Percentiles rank a stretch among this genome's conserved stretches.
Evolutionary conservation across 2,113 vertebrate genomes (phyloP).

Genomic region (Sebastes fasciatus): DNA sequence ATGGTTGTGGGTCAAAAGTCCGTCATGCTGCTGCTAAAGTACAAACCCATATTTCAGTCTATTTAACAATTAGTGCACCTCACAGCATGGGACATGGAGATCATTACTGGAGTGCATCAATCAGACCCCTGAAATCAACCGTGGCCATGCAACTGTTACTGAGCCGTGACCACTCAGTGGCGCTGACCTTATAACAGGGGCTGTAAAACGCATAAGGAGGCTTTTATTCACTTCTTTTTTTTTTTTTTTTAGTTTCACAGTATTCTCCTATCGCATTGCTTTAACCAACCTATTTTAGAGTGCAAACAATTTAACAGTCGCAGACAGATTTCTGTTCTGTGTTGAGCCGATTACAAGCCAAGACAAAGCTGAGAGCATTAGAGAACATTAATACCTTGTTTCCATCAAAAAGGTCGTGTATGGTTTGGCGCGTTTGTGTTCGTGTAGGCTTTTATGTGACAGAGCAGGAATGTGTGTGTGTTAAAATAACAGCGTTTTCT

Average conservation of each 20-base stretch:
- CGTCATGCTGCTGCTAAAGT: constrained; percentile 37
- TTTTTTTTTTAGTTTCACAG: constrained; percentile 8
- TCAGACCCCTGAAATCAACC: constrained; percentile 66
- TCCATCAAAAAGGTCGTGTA: constrained; percentile 47
- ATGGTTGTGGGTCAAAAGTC: constrained; percentile 48
- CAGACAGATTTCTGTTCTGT: constrained; percentile 23
- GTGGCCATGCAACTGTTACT: constrained; percentile 51
- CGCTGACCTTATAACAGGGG: constrained; percentile 69
- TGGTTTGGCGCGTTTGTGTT: constrained; percentile 39
- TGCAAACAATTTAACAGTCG: constrained; percentile 22
- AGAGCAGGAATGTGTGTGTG: constrained; percentile 27
- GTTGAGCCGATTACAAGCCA: constrained; percentile 16
- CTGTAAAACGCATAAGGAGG: constrained; percentile 68
- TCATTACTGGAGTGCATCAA: constrained; percentile 72
- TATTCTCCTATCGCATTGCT: constrained; percentile 31
- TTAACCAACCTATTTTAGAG: constrained; percentile 28
- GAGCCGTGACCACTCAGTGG: constrained; percentile 59
- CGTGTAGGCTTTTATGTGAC: constrained; percentile 27
- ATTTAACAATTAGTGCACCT: constrained; percentile 74
- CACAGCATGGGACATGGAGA: constrained; percentile 63
- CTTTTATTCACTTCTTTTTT: constrained; percentile 53
- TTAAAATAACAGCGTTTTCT: constrained; percentile 59
- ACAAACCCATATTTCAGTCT: constrained; percentile 71
- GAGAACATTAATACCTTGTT: constrained; percentile 48
- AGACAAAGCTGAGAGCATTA: constrained; percentile 47